Evolutionary conservation across 1,140 invertebrate species (phyloP).

Genomic region (Habropoda laboriosa): DNA sequence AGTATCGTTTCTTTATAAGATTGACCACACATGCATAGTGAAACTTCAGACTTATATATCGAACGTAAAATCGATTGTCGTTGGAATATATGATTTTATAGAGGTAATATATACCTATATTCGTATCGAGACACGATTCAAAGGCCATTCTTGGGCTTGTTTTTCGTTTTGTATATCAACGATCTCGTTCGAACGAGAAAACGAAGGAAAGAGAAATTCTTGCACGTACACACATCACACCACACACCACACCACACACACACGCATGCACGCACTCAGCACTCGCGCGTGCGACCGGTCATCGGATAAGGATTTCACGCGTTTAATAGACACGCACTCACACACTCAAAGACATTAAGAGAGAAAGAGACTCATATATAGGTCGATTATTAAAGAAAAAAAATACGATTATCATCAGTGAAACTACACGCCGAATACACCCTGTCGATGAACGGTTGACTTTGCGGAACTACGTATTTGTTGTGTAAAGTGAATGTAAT

Average conservation of each 20-base stretch:
- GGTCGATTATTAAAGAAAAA: conserved; percentile 21
- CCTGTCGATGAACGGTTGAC: conserved; percentile 45
- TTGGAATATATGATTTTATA: conserved; percentile 31
- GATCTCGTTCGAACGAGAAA: conserved; percentile 12
- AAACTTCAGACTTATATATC: conserved; percentile 6
- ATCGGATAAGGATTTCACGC: conserved; percentile 15
- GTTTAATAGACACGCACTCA: conserved; percentile 20
- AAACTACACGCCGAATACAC: conserved; percentile 47
- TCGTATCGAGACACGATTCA: conserved; percentile 19
- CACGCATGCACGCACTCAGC: conserved; percentile 33
- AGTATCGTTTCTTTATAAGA: background rate
- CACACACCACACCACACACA: background rate
- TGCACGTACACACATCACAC: background rate
- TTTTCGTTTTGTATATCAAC: conserved; percentile 39
- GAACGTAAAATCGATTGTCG: conserved; percentile 17
- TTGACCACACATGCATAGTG: background rate
- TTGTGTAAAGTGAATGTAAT: conserved; percentile 77
- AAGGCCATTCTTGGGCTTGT: background rate
- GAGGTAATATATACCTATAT: conserved; percentile 39
- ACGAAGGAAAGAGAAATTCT: background rate
- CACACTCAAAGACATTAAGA: conserved; percentile 37
- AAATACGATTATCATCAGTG: conserved; percentile 39
- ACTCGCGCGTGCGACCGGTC: conserved; percentile 6
- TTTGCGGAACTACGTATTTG: conserved; percentile 66
- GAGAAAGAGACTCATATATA: conserved; percentile 47